phyloP scores from a whole-genome alignment of 2,797 vertebrate genomes.

The Cacajao melanocephalus region DNA sequence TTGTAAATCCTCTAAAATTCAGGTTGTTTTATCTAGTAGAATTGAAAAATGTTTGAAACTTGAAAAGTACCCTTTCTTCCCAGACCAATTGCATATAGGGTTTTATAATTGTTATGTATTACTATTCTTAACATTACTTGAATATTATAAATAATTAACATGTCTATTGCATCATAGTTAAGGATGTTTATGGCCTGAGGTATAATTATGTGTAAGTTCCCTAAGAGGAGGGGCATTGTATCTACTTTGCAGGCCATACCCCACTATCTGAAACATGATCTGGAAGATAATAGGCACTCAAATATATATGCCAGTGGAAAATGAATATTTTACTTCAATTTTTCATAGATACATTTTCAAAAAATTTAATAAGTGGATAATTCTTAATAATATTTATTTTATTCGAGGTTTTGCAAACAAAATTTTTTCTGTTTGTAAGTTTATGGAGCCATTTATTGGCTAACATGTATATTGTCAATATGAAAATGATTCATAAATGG shows the following conservation, averaged over 20 bases:
- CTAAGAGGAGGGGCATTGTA: not conserved
- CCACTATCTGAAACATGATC: not conserved
- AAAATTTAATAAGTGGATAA: not conserved
- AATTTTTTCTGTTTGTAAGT: not conserved
- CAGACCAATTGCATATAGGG: not conserved
- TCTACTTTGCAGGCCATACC: not conserved
- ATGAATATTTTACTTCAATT: not conserved
- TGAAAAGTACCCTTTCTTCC: not conserved
- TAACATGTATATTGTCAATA: not conserved
- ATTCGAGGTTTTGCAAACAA: not conserved
- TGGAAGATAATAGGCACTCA: not conserved
- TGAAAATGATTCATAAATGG: not conserved
- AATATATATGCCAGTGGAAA: not conserved
- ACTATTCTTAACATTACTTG: not conserved
- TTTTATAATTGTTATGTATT: not conserved
- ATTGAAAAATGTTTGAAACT: not conserved
- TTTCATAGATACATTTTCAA: not conserved
- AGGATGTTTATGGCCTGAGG: not conserved
- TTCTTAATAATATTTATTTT: not conserved
- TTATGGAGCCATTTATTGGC: not conserved
- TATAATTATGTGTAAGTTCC: not conserved
- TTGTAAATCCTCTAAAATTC: not conserved
- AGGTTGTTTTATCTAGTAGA: not conserved
- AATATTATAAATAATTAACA: not conserved
- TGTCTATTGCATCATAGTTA: not conserved